A percentile compares a stretch with the other conserved stretches of the same genome.
These are phyloP conservation scores for Hippocampus abdominalis DNA, from an alignment of 2,113 vertebrate genomes.

Conservation along the genomic window DNA sequence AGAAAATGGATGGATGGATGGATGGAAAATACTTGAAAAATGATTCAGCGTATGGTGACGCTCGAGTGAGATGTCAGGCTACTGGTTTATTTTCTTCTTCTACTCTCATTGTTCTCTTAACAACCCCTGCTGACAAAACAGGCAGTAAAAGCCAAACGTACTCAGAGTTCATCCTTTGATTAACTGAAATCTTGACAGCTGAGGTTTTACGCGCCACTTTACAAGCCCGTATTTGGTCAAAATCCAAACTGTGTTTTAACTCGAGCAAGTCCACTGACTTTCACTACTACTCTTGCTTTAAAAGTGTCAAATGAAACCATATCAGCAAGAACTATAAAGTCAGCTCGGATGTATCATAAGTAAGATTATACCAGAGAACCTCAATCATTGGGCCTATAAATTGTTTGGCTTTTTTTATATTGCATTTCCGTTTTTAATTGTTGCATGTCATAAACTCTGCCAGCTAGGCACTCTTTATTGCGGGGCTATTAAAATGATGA, in stretches of 20 bases:
- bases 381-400: constrained; percentile 3
- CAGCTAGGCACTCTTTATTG: constrained; percentile 37
- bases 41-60: no score
- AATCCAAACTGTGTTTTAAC: neutral
- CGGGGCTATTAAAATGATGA: constrained; percentile 40
- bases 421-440: constrained; percentile 7
- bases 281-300: neutral
- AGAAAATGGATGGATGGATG: no score
- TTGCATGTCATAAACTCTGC: constrained; percentile 4
- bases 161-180: neutral
- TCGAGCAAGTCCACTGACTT: neutral
- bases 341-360: neutral
- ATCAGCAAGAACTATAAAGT: neutral
- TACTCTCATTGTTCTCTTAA: neutral
- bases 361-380: neutral
- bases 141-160: neutral
- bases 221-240: neutral
- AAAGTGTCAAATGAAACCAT: neutral
- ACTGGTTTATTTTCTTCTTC: neutral
- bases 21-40: no score
- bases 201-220: neutral
- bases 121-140: neutral
- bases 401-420: constrained; percentile 23
- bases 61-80: no score
- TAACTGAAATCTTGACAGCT: neutral